Evolutionary conservation across 2,888 invertebrate genomes (phyloP).

Genomic region (Drosophila meridionalis): DNA sequence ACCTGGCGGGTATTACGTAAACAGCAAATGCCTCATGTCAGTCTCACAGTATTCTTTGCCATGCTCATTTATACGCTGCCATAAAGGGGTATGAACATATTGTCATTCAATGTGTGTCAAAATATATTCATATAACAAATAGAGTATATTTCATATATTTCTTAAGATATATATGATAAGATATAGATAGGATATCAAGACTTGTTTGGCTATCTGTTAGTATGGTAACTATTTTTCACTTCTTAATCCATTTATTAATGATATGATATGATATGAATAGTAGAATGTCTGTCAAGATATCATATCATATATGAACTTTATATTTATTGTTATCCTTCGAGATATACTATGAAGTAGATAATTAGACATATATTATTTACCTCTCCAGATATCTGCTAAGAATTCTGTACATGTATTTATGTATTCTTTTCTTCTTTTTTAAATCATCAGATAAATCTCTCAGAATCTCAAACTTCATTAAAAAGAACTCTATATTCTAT

Average conservation of each 20-base stretch:
- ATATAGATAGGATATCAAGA: not conserved
- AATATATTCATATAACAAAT: not conserved
- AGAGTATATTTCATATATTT: not conserved
- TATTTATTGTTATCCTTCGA: too few relatives aligned
- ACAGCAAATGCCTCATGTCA: slow-evolving; percentile 14
- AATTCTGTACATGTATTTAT: too few relatives aligned
- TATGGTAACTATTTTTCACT: not conserved
- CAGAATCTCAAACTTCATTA: not conserved
- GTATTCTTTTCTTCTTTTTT: too few relatives aligned
- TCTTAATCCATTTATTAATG: not conserved
- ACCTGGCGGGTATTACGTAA: slow-evolving; percentile 43
- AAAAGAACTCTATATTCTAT: not conserved
- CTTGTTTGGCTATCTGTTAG: not conserved
- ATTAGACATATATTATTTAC: not conserved
- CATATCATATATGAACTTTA: too few relatives aligned
- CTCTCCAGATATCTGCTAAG: not conserved
- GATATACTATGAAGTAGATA: not conserved
- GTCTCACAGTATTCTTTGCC: slow-evolving; percentile 8
- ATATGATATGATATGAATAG: too few relatives aligned
- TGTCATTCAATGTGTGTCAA: not conserved
- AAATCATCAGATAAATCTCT: too few relatives aligned
- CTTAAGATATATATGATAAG: not conserved
- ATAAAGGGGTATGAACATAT: not conserved
- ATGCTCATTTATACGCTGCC: not conserved
- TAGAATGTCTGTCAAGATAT: too few relatives aligned